phyloP scores from a whole-genome alignment of 2,888 invertebrate species.

The Cabera pusaria region DNA sequence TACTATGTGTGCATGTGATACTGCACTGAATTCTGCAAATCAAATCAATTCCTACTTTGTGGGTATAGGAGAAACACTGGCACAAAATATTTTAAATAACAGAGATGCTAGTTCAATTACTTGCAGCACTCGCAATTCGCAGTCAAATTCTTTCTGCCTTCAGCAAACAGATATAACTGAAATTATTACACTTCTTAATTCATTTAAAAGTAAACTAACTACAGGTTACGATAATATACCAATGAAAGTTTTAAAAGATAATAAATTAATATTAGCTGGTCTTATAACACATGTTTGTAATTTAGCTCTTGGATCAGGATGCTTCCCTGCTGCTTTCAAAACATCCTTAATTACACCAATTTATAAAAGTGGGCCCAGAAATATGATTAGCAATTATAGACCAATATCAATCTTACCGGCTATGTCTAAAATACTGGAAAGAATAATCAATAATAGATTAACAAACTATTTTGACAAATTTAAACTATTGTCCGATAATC shows the following conservation, averaged over 20 bases:
- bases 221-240: conserved; percentile 12
- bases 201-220: conserved; percentile 2
- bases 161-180: conserved; percentile 2
- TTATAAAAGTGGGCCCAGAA: not conserved
- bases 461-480: no score
- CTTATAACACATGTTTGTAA: not conserved
- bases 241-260: not conserved
- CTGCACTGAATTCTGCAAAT: not conserved
- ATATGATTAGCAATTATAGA: not conserved
- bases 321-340: not conserved
- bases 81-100: not conserved
- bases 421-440: no score
- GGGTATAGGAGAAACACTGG: not conserved
- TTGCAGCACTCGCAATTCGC: not conserved
- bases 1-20: no score
- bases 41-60: conserved; percentile 1
- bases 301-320: not conserved
- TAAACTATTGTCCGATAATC: no score
- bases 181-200: conserved; percentile 1
- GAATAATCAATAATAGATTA: no score
- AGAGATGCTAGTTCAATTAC: no score
- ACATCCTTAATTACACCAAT: not conserved
- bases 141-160: conserved; percentile 1
- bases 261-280: not conserved
- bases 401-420: no score